These are phyloP conservation scores for Leptopilina myrica DNA, from an alignment of 2,888 invertebrate genomes.

Conservation along the genomic window DNA sequence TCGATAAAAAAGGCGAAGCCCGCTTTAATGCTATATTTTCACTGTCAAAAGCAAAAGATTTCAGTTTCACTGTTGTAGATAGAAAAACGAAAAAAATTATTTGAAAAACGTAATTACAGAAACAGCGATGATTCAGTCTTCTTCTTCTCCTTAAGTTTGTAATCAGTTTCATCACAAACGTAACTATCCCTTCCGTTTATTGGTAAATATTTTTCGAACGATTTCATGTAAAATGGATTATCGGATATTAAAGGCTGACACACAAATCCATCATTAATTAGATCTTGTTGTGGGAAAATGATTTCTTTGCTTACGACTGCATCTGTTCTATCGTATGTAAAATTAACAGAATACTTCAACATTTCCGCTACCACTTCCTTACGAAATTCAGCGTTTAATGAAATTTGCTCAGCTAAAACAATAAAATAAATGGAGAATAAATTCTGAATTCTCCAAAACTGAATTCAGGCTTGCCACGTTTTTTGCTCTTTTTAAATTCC, in stretches of 20 bases:
- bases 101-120: neutral
- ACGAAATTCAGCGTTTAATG: constrained; percentile 68
- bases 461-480: too few species aligned
- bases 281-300: constrained; percentile 31
- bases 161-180: constrained; percentile 54
- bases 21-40: too few species aligned
- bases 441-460: too few species aligned
- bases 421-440: too few species aligned
- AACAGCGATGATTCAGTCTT: constrained; percentile 17
- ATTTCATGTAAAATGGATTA: constrained; percentile 76
- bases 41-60: too few species aligned
- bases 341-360: constrained; percentile 60
- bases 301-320: constrained; percentile 41
- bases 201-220: constrained; percentile 76
- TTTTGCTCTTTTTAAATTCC: too few species aligned
- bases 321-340: constrained; percentile 55
- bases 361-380: constrained; percentile 65
- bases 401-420: constrained; percentile 60
- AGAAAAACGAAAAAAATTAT: neutral
- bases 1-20: too few species aligned
- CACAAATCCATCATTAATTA: constrained; percentile 63
- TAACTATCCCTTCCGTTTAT: constrained; percentile 56
- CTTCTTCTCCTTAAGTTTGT: constrained; percentile 35
- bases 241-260: constrained; percentile 67
- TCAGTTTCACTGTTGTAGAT: neutral